Conservation (phyloP, 92 coral and sea anemone species). For the Paramuricea clavata region DNA sequence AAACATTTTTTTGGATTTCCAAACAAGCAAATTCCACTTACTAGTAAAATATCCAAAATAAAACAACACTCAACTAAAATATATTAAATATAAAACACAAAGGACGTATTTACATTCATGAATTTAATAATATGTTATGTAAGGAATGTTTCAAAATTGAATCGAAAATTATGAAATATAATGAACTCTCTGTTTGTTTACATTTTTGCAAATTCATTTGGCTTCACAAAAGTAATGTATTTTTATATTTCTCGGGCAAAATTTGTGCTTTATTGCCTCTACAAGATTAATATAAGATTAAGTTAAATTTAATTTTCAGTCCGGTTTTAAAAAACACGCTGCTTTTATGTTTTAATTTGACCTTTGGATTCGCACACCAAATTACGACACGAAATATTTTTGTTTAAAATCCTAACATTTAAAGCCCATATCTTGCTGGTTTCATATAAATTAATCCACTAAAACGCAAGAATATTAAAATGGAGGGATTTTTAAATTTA, state of each 20-base stretch:
- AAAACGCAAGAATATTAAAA: neutral
- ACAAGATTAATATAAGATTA: too few relatives aligned
- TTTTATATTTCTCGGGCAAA: neutral
- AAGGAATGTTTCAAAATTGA: slow-evolving; percentile 10
- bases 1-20: too few relatives aligned
- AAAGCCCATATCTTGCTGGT: neutral
- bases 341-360: neutral
- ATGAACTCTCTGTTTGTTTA: slow-evolving; percentile 2
- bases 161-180: neutral
- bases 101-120: neutral
- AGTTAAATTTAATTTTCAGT: neutral
- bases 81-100: neutral
- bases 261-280: neutral
- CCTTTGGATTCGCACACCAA: neutral
- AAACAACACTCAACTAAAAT: neutral
- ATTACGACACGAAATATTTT: neutral
- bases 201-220: neutral
- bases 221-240: neutral
- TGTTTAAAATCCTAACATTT: neutral
- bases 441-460: neutral
- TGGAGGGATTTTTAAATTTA: neutral
- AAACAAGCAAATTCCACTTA: too few relatives aligned
- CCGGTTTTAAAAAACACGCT: neutral
- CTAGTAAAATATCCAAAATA: neutral
- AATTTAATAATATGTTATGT: neutral